phyloP scores from a whole-genome alignment of 2,797 vertebrate genomes.

The Synaphobranchus kaupii region DNA sequence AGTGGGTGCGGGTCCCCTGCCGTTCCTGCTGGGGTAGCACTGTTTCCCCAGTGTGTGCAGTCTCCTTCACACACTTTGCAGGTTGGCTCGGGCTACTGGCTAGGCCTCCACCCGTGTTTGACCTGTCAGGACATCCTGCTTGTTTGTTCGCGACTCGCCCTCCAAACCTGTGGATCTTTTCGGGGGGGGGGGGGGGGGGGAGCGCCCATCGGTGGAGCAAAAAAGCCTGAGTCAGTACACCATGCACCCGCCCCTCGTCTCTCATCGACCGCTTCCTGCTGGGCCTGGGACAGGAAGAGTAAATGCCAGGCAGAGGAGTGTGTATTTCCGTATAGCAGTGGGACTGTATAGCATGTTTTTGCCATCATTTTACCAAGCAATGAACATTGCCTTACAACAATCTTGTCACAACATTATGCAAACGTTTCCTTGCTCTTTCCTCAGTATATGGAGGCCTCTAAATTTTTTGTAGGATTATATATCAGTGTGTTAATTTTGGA shows the following conservation, averaged over 20 bases:
- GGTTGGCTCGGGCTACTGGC: constrained; percentile 43
- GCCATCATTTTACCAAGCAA: not conserved
- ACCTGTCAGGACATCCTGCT: constrained; percentile 23
- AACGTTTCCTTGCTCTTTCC: not conserved
- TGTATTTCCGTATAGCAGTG: not conserved
- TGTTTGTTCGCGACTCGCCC: not conserved
- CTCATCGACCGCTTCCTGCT: not conserved
- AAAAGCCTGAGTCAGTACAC: not conserved
- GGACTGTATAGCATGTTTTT: not conserved
- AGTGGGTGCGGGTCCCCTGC: not conserved
- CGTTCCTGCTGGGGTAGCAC: not conserved
- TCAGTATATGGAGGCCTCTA: not conserved
- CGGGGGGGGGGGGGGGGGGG: no score
- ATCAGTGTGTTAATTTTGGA: not conserved
- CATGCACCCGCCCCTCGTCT: not conserved
- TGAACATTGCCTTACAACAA: not conserved
- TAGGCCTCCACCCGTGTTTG: constrained; percentile 21
- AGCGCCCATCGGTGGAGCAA: not conserved
- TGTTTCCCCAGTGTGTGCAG: not conserved
- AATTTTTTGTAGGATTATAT: not conserved
- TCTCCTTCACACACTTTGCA: constrained; percentile 25
- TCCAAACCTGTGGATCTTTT: constrained; percentile 14
- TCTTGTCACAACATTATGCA: not conserved
- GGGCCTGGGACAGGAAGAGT: not conserved
- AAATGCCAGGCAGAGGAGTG: not conserved